Evolutionary conservation across 2,113 vertebrate genomes (phyloP), one percentile per base, ranked within the genome.

Genomic region (Tamias sibiricus): DNA sequence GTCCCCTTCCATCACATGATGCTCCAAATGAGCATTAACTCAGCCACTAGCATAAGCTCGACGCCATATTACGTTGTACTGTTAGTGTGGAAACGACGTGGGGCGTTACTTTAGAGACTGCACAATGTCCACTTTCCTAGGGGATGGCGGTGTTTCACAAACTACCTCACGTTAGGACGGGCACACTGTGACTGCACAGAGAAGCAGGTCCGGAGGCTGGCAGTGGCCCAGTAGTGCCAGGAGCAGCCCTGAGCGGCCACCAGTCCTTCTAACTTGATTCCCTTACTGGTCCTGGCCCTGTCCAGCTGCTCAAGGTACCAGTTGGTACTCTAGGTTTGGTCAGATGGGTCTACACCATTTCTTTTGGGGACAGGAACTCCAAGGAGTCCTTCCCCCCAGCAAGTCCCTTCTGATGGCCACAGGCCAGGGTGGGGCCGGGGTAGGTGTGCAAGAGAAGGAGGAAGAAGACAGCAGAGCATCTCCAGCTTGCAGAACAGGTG

Each of bases 251-350:
- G 69, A 37, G 26, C 19, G 26, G 32, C 44, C 35, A 3, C 3
- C 22, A 30, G 64, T 20, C 66, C 77, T 47, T 35, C 75, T n/a
- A 2, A 5, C 9, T 14, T 4, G 44, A 44, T 84, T 11, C 19
- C 19, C 8, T 59, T 6, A 1, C 86, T 54, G 4, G 20, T 7
- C 4, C 30, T 72, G 40, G 17, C 2, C 42, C 52, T 35, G 71
- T 16, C 20, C 0, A 24, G 3, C 8, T 0, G 16, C 85, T 35
- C 4, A 44, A 49, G 32, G 22, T 2, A 0, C 2, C 1, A 22
- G 62, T 22, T 30, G 8, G 54, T 35, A 8, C 54, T 83, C 72
- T 32, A 74, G 66, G 40, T 40, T 95, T 54, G 14, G 24, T 64
- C 12, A 30, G 40, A 57, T 49, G 49, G 14, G 42, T 59, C 40